Conservation (phyloP, 2,888 invertebrate species). For the Amblyteles armatorius region DNA sequence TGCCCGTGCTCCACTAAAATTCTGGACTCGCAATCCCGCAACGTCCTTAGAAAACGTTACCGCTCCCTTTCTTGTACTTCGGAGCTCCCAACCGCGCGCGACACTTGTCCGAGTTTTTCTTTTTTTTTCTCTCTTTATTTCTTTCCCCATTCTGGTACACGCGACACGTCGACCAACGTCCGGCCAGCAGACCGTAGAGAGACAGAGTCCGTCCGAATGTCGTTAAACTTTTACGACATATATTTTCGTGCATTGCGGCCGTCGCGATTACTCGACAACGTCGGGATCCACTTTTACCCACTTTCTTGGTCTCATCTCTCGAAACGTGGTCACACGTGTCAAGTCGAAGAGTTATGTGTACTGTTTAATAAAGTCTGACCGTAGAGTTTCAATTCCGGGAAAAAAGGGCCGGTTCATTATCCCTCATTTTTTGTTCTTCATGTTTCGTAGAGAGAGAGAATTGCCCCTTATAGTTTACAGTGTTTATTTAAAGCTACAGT, state of each 20-base stretch:
- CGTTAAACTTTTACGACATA: conserved; percentile 62
- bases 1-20: conserved; percentile 19
- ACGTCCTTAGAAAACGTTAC: conserved; percentile 44
- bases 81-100: conserved; percentile 34
- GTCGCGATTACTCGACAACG: neutral
- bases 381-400: conserved; percentile 15
- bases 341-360: conserved; percentile 3
- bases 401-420: neutral
- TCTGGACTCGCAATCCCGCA: conserved; percentile 5
- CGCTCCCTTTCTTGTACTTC: conserved; percentile 16
- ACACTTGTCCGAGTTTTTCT: conserved; percentile 52
- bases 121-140: conserved; percentile 36
- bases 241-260: conserved; percentile 47
- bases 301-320: neutral
- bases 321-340: conserved; percentile 40
- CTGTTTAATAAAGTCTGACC: conserved; percentile 14
- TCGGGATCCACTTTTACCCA: neutral
- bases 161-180: conserved; percentile 50
- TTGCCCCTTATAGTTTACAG: no score
- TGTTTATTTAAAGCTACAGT: no score
- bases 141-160: conserved; percentile 45
- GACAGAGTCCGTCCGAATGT: conserved; percentile 36
- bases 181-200: conserved; percentile 24
- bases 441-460: neutral
- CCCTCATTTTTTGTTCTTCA: neutral